Percentiles rank a stretch among this genome's conserved stretches.
These are phyloP conservation scores for Cynodonichthys magdalenae DNA, from an alignment of 2,797 vertebrate species.

Conservation along the genomic window DNA sequence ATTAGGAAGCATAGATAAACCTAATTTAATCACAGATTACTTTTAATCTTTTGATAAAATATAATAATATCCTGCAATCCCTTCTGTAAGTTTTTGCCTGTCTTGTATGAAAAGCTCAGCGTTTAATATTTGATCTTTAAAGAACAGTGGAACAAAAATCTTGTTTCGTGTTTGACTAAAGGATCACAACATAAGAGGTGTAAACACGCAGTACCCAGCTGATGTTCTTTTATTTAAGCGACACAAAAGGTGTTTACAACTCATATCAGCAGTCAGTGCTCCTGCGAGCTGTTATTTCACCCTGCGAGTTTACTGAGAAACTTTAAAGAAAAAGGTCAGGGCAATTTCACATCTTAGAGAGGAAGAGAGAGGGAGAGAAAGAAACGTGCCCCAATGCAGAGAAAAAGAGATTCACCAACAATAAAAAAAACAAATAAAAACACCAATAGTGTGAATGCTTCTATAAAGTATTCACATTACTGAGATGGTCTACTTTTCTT, in stretches of 20 bases:
- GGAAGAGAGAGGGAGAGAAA: slow-evolving; percentile 1
- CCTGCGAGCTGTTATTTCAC: slow-evolving; percentile 11
- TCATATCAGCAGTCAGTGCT: neutral
- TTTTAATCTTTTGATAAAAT: neutral
- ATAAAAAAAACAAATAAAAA: slow-evolving; percentile 52
- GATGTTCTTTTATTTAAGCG: slow-evolving; percentile 12
- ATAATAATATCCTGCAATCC: no score
- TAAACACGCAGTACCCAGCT: slow-evolving; percentile 13
- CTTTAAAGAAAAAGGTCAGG: slow-evolving; percentile 29
- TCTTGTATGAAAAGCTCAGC: neutral
- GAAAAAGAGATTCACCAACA: slow-evolving; percentile 50
- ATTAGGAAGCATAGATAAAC: no score
- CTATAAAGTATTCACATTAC: no score
- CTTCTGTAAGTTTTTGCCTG: neutral
- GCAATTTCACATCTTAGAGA: slow-evolving; percentile 42
- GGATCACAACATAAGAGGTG: slow-evolving; percentile 8
- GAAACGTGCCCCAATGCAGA: slow-evolving; percentile 13
- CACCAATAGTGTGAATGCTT: no score
- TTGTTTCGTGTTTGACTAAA: neutral
- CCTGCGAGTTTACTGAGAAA: slow-evolving; percentile 12
- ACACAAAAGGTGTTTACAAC: slow-evolving; percentile 8
- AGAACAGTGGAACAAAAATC: slow-evolving; percentile 12
- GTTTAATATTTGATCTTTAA: slow-evolving; percentile 18
- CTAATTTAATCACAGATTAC: neutral
- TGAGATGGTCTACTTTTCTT: no score